These are phyloP conservation scores for Nematolebias whitei DNA, from an alignment of 2,113 vertebrate genomes.

Conservation along the genomic window DNA sequence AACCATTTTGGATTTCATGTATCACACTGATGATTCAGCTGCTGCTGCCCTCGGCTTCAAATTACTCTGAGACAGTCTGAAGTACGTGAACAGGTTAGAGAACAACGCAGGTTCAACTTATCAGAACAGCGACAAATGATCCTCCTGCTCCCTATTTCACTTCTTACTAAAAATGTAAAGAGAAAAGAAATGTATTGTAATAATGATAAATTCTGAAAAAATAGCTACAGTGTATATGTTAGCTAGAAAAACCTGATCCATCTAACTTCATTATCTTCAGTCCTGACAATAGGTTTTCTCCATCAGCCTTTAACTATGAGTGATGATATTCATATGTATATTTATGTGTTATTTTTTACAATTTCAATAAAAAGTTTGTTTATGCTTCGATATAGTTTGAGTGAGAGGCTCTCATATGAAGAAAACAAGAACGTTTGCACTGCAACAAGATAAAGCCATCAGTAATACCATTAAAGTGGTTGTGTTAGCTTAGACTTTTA, in stretches of 20 bases:
- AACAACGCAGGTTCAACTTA: conserved; percentile 50
- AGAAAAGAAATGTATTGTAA: not conserved
- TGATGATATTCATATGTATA: conserved; percentile 5
- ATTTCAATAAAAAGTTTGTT: not conserved
- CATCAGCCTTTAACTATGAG: not conserved
- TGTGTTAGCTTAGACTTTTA: not conserved
- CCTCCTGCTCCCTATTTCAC: conserved; percentile 14
- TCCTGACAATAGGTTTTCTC: conserved; percentile 10
- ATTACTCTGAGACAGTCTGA: conserved; percentile 52
- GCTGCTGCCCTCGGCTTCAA: conserved; percentile 58
- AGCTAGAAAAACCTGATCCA: not conserved
- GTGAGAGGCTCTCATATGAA: not conserved
- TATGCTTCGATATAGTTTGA: not conserved
- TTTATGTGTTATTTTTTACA: not conserved
- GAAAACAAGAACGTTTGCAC: not conserved
- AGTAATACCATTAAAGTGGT: not conserved
- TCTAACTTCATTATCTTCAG: conserved; percentile 1
- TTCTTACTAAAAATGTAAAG: conserved; percentile 1
- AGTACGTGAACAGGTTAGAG: conserved; percentile 47
- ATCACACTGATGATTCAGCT: conserved; percentile 55
- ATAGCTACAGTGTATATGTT: not conserved
- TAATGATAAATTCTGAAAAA: conserved; percentile 24
- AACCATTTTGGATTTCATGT: conserved; percentile 55
- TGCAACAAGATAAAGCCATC: not conserved
- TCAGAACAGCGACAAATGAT: conserved; percentile 44